Evolutionary conservation across 2,113 vertebrate genomes (phyloP).

Genomic region (Spheniscus mendiculus): DNA sequence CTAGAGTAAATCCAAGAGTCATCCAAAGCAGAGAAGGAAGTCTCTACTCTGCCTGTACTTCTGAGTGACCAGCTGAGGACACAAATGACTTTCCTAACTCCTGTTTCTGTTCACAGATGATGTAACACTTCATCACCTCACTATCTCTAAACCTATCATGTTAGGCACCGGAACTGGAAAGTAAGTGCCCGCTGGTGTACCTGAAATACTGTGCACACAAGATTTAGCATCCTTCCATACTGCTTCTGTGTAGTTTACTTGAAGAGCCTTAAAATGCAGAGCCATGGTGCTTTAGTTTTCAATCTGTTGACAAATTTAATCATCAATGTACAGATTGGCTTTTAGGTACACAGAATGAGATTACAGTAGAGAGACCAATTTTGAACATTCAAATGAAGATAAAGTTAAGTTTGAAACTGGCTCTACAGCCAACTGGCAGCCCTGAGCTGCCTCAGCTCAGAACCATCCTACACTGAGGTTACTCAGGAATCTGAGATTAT

Average conservation of each 20-base stretch:
- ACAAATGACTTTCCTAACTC: background rate
- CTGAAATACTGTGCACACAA: background rate
- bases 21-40: background rate
- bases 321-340: background rate
- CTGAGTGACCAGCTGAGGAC: background rate
- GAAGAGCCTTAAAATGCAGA: background rate
- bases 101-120: background rate
- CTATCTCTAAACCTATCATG: background rate
- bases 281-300: background rate
- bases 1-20: background rate
- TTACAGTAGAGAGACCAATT: background rate
- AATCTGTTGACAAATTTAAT: conserved; percentile 17
- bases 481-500: background rate
- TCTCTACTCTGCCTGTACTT: background rate
- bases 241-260: background rate
- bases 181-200: background rate
- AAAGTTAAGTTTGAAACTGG: background rate
- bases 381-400: background rate
- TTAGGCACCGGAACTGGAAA: background rate
- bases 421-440: background rate
- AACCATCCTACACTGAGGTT: background rate
- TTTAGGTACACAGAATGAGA: conserved; percentile 12
- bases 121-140: background rate
- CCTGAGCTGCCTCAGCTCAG: background rate
- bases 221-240: background rate